Evolutionary conservation across 2,113 vertebrate genomes (phyloP).

Genomic region (Rhinolophus sinicus): DNA sequence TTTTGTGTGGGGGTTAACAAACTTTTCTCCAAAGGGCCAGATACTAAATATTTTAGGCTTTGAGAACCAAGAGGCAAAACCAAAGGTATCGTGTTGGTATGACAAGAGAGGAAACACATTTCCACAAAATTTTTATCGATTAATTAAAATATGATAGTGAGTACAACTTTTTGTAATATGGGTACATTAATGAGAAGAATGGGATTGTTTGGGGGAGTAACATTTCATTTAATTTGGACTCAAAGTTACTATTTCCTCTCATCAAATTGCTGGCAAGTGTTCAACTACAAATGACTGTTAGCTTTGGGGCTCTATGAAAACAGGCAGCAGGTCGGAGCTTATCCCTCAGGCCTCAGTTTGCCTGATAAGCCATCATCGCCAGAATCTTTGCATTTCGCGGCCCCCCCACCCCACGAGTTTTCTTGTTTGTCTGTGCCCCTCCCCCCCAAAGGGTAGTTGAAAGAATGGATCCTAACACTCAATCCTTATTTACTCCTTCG

Average conservation of each 20-base stretch:
- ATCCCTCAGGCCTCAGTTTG: not conserved
- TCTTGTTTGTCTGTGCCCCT: not conserved
- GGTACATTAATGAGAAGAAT: not conserved
- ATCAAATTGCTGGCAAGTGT: not conserved
- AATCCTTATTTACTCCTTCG: fast-evolving
- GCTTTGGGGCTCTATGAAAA: not conserved
- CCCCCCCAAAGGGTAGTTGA: not conserved
- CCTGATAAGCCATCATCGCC: fast-evolving
- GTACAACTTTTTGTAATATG: not conserved
- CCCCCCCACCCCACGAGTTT: fast-evolving
- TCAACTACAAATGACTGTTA: not conserved
- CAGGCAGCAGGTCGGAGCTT: not conserved
- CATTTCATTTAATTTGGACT: not conserved
- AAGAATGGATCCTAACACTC: not conserved
- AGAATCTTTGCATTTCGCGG: not conserved
- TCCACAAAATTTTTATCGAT: not conserved
- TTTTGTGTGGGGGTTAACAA: not conserved
- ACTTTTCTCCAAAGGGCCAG: not conserved
- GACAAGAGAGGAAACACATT: not conserved
- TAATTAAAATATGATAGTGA: not conserved
- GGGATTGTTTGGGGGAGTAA: not conserved
- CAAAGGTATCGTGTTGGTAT: not conserved
- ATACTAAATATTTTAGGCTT: not conserved
- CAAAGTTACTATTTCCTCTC: not conserved
- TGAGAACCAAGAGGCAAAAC: not conserved